phyloP scores from a whole-genome alignment of 2,113 vertebrate species.

The Bufo gargarizans region DNA sequence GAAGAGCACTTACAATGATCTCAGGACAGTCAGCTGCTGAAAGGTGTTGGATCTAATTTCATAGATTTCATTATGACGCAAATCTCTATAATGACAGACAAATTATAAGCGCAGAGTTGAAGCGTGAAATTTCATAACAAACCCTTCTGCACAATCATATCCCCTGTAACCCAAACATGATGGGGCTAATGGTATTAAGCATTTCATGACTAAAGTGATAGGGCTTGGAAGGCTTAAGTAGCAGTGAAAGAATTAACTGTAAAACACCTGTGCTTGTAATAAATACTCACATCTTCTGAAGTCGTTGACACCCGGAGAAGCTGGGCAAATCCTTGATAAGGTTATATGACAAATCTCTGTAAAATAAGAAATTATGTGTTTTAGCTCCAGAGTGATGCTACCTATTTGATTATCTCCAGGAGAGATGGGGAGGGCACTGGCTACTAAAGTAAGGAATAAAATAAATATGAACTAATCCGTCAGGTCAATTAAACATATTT shows the following conservation, averaged over 20 bases:
- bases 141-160: constrained; percentile 38
- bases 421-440: not conserved
- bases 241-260: not conserved
- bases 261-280: constrained; percentile 33
- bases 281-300: constrained; percentile 86
- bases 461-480: not conserved
- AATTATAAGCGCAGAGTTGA: constrained; percentile 33
- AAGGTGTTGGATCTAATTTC: constrained; percentile 85
- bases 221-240: constrained; percentile 25
- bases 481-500: not conserved
- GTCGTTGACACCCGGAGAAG: constrained; percentile 83
- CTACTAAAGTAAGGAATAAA: not conserved
- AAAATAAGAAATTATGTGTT: constrained; percentile 58
- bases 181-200: not conserved
- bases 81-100: constrained; percentile 79
- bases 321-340: constrained; percentile 83
- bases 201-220: constrained; percentile 17
- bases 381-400: not conserved
- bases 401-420: not conserved
- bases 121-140: constrained; percentile 54
- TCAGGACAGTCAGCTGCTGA: constrained; percentile 79
- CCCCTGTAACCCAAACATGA: constrained; percentile 28
- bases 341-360: constrained; percentile 92
- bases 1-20: constrained; percentile 83
- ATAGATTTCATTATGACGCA: constrained; percentile 87